phyloP scores from a whole-genome alignment of 2,113 vertebrate genomes.

The Bufo bufo region DNA sequence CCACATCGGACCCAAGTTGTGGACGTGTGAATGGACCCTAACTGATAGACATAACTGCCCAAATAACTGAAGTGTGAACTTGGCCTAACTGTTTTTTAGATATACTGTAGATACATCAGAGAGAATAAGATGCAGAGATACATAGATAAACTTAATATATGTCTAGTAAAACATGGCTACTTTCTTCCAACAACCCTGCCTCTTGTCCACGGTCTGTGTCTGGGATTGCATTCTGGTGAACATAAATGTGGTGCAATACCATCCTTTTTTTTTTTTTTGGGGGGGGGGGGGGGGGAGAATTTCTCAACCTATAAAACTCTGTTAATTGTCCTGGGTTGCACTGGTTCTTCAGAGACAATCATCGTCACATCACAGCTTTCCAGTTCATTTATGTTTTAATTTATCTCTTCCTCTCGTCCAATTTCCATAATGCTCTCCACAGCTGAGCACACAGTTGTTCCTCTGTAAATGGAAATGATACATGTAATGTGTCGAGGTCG shows the following conservation, averaged over 20 bases:
- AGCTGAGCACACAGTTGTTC: background rate
- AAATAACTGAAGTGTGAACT: too few relatives aligned
- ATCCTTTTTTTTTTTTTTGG: too few relatives aligned
- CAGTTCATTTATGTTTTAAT: slow-evolving; percentile 21
- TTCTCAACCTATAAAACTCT: background rate
- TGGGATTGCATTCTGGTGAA: background rate
- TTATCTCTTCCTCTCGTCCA: slow-evolving; percentile 3
- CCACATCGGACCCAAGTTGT: too few relatives aligned
- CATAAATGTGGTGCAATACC: too few relatives aligned
- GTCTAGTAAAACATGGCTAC: too few relatives aligned
- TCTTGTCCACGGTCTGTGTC: too few relatives aligned
- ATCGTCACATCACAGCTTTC: background rate
- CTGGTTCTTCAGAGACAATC: background rate
- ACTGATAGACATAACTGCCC: too few relatives aligned
- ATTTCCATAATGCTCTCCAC: background rate
- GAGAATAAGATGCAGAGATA: background rate
- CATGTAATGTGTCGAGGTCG: slow-evolving; percentile 15
- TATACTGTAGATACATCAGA: too few relatives aligned
- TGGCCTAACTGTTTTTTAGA: too few relatives aligned
- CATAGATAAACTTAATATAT: background rate
- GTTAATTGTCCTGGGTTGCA: background rate
- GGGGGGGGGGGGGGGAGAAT: too few relatives aligned
- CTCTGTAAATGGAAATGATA: slow-evolving; percentile 26
- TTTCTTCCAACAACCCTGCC: too few relatives aligned
- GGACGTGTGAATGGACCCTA: too few relatives aligned